Evolutionary conservation across 2,888 invertebrate species (phyloP).

Genomic region (Stegana nigrithorax): DNA sequence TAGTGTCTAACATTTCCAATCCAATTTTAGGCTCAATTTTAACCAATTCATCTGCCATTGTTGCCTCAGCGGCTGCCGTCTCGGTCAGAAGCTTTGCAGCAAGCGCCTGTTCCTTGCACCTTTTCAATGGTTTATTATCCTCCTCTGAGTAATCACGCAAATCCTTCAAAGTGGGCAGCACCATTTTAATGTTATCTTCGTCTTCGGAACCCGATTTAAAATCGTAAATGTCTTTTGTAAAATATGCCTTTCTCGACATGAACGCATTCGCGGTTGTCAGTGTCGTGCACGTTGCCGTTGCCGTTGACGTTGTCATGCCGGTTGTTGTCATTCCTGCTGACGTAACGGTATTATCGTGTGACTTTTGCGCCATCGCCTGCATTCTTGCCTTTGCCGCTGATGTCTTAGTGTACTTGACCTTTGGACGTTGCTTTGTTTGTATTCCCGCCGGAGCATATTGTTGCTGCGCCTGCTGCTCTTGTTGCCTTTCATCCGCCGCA

Average conservation of each 20-base stretch:
- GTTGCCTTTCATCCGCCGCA: background rate
- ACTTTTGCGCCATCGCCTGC: conserved; percentile 32
- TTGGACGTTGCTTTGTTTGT: background rate
- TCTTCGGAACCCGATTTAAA: conserved; percentile 68
- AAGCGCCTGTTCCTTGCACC: conserved; percentile 27
- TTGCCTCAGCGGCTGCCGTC: conserved; percentile 23
- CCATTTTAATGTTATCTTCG: conserved; percentile 68
- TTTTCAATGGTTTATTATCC: conserved; percentile 59
- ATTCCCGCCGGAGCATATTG: background rate
- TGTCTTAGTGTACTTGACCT: conserved; percentile 40
- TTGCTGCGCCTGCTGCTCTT: background rate
- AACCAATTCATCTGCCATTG: background rate
- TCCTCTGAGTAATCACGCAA: conserved; percentile 65
- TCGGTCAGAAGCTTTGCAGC: conserved; percentile 4
- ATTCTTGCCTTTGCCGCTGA: conserved; percentile 44
- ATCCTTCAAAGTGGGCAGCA: conserved; percentile 63
- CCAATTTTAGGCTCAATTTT: background rate
- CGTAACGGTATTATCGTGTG: too few species aligned
- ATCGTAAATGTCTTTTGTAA: conserved; percentile 63
- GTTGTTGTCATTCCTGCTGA: too few species aligned
- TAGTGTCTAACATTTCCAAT: background rate
- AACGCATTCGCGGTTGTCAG: conserved; percentile 20
- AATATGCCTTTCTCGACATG: conserved; percentile 25
- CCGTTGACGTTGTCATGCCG: background rate
- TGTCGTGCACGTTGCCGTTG: background rate